Conservation (phyloP, 2,113 vertebrate species). For the Coreoperca whiteheadi region DNA sequence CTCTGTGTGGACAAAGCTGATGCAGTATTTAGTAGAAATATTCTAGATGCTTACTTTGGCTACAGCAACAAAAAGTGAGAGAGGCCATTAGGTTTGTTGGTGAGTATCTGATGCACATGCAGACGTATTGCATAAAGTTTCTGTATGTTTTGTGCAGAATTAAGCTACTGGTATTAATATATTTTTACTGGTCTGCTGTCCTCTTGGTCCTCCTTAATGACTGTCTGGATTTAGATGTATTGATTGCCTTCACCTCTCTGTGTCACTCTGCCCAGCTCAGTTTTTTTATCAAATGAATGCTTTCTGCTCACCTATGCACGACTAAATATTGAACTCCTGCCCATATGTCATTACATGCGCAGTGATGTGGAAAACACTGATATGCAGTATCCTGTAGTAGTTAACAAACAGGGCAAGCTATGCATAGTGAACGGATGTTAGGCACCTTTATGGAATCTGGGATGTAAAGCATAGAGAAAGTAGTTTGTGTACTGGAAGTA, state of each 20-base stretch:
- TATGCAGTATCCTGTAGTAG: conserved; percentile 4
- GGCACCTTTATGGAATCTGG: conserved; percentile 7
- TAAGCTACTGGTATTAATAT: background rate
- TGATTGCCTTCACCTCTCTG: conserved; percentile 13
- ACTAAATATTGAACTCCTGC: conserved; percentile 49
- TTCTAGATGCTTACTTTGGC: conserved; percentile 13
- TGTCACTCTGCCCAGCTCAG: conserved; percentile 29
- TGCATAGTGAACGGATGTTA: background rate
- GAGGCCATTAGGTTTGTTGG: background rate
- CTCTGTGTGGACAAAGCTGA: background rate
- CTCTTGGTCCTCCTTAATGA: background rate
- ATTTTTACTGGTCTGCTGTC: background rate
- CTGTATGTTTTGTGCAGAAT: background rate
- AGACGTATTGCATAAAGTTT: background rate
- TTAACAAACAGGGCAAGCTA: conserved; percentile 7
- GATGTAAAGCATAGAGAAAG: background rate
- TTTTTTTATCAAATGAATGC: conserved; percentile 43
- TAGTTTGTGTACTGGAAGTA: background rate
- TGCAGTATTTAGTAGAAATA: conserved; percentile 27
- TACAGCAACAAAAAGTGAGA: background rate
- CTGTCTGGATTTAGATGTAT: conserved; percentile 30
- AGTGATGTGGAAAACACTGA: conserved; percentile 32
- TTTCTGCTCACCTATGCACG: conserved; percentile 63
- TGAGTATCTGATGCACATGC: background rate
- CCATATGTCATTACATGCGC: conserved; percentile 34